Evolutionary conservation across 2,888 invertebrate genomes (phyloP).

Genomic region (Chymomyza caudatula): DNA sequence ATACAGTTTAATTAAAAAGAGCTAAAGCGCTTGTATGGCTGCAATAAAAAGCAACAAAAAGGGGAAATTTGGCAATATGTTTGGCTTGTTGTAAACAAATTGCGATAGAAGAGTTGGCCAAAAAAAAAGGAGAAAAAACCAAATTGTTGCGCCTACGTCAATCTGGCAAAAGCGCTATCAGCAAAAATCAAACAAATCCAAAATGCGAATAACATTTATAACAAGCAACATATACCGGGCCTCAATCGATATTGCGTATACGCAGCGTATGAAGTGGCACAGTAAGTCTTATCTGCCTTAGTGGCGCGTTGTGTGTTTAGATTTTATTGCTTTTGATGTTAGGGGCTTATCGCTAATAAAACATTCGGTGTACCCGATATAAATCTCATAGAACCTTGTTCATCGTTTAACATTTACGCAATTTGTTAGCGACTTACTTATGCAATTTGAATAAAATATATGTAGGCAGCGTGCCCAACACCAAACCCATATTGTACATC

Average conservation of each 20-base stretch:
- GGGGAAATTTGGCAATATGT: slow-evolving; percentile 32
- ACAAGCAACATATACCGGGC: neutral
- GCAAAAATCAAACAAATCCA: neutral
- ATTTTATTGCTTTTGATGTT: slow-evolving; percentile 64
- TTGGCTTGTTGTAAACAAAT: slow-evolving; percentile 53
- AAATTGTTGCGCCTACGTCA: slow-evolving; percentile 68
- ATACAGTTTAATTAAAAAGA: slow-evolving; percentile 25
- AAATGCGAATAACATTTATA: neutral
- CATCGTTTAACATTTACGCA: neutral
- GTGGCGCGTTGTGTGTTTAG: slow-evolving; percentile 35
- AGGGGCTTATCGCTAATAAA: slow-evolving; percentile 61
- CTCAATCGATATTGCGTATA: slow-evolving; percentile 64
- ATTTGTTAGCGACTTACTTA: neutral
- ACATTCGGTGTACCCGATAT: slow-evolving; percentile 38
- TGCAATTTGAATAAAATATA: slow-evolving; percentile 8
- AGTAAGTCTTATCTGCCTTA: slow-evolving; percentile 37
- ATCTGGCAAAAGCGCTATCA: slow-evolving; percentile 30
- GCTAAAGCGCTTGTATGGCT: neutral
- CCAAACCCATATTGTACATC: slow-evolving; percentile 53
- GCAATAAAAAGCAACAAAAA: neutral
- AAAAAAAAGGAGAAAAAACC: slow-evolving; percentile 21
- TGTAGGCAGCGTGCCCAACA: slow-evolving; percentile 1
- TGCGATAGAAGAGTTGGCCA: slow-evolving; percentile 41
- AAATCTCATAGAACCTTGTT: slow-evolving; percentile 24
- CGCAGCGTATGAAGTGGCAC: slow-evolving; percentile 45